A percentile compares a stretch with the other conserved stretches of the same genome.
Evolutionary conservation across 1,140 invertebrate species (phyloP).

Genomic region (Pogonus chalceus): DNA sequence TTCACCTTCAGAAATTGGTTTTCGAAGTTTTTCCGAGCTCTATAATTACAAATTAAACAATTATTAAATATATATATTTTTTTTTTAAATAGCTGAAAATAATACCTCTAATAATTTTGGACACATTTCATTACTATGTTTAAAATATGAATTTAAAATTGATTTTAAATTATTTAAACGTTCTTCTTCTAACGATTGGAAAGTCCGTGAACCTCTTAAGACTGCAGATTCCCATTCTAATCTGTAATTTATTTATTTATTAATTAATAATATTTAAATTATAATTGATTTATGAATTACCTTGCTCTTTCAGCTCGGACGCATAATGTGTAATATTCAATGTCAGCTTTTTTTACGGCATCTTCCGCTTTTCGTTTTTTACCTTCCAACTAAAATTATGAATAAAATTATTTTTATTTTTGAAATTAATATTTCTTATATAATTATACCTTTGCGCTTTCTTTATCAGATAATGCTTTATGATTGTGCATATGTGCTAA

Average conservation of each 20-base stretch:
- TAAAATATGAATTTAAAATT: conserved; percentile 65
- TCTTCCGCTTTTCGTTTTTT: conserved; percentile 87
- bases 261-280: conserved; percentile 8
- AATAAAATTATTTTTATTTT: conserved; percentile 11
- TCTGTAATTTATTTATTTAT: conserved; percentile 34
- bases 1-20: conserved; percentile 59
- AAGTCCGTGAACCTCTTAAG: conserved; percentile 62
- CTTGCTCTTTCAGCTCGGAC: conserved; percentile 78
- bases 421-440: neutral
- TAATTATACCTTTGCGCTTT: conserved; percentile 45
- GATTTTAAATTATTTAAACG: conserved; percentile 72
- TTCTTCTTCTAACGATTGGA: conserved; percentile 83
- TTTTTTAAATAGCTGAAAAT: conserved; percentile 5
- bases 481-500: conserved; percentile 30
- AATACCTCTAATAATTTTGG: conserved; percentile 53
- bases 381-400: conserved; percentile 61
- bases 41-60: conserved; percentile 28
- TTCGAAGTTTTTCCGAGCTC: conserved; percentile 57
- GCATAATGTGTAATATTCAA: conserved; percentile 87
- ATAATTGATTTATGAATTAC: conserved; percentile 32
- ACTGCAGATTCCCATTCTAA: conserved; percentile 88
- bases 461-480: conserved; percentile 53
- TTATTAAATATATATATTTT: conserved; percentile 2
- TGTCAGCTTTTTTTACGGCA: conserved; percentile 78
- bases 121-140: conserved; percentile 62